Evolutionary conservation across 2,113 vertebrate genomes (phyloP), one percentile per base, ranked within the genome.

Genomic region (Passer montanus): DNA sequence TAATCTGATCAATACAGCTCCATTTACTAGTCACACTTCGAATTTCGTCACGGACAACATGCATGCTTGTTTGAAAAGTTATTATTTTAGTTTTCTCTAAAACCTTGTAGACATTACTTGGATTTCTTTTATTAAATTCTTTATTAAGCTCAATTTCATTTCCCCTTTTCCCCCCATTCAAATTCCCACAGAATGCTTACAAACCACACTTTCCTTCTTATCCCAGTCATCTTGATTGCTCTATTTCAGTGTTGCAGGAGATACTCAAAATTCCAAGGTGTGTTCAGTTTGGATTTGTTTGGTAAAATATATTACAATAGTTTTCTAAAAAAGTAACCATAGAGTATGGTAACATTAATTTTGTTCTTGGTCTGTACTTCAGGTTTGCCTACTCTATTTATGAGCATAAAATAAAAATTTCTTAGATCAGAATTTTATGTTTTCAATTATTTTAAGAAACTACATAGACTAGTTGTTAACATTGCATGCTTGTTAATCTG

Each of bases 401-500:
- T 50, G 21, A 68, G 7, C 41, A 64, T 76, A 11, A 87, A 91
- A 70, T 77, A 53, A 3, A 46, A 20, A 33, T 24, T 69, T 86
- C 28, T 74, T 41, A 37, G 60, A 84, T 55, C 9, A 56, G 44
- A 73, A 27, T 53, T 88, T 81, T 52, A 17, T 20, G 47, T 84
- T 93, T 94, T 81, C 11, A 17, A 4, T 64, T 81, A 55, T 87
- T 93, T 85, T 90, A 83, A 73, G 44, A 64, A 69, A 79, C 10
- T 44, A 16, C 6, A 11, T 30, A 44, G 13, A 72, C 63, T 37
- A 79, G 6, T 17, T 44, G 16, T 52, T 87, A 60, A 41, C 17
- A 15, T 53, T 64, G 12, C 35, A 46, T 92, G 37, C 41, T 82
- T 90, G 27, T 78, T 90, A 92, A 77, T 81, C 53, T 84, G 56